Evolutionary conservation across 2,888 invertebrate genomes (phyloP), one percentile per base, ranked within the genome.

Genomic region (Agrochola lychnidis): DNA sequence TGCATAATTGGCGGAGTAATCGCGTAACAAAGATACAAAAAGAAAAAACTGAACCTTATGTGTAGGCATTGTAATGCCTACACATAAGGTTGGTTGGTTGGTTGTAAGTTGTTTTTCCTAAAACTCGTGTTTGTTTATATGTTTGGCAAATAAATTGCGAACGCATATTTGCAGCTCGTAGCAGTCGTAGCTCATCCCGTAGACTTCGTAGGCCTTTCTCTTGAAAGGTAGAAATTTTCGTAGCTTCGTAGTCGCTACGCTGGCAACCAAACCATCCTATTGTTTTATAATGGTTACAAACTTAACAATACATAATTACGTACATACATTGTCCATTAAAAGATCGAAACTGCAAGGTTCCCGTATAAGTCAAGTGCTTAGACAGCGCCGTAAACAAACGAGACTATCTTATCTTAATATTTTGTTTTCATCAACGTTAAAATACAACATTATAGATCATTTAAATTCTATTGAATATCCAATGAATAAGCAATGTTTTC

Each of bases 401-500:
- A 40, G 36, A 69, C 22, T 22, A 9, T 14, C 40, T 12, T 14
- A 36, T 3, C n/a, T n/a, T n/a, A n/a, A 16, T 51, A 36, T 57
- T 64, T 57, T 16, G 14, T 74, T 45, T 25, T 25, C 5, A 75
- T 36, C 6, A 22, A 51, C 22, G 19, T 51, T 36, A 25, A 73
- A 63, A 45, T 0, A 7, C n/a, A 36, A 48, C 51, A 81, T 81
- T 59, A 74, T n/a, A 3, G 42, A 75, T 66, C 3, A 57, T 81
- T 78, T 53, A 66, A 75, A 78, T 78, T 75, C 82, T 66, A 66
- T 61, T 61, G n/a, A n/a, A 25, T 53, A 40, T 66, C 2, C 68
- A 63, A 77, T 82, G 77, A 78, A 70, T 82, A 80, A 14, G n/a
- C 16, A 70, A 56, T 68, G 42, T 19, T 14, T 57, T 51, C 57